Conservation (phyloP, 1,140 invertebrate genomes). For the Tetramorium simillimum region DNA sequence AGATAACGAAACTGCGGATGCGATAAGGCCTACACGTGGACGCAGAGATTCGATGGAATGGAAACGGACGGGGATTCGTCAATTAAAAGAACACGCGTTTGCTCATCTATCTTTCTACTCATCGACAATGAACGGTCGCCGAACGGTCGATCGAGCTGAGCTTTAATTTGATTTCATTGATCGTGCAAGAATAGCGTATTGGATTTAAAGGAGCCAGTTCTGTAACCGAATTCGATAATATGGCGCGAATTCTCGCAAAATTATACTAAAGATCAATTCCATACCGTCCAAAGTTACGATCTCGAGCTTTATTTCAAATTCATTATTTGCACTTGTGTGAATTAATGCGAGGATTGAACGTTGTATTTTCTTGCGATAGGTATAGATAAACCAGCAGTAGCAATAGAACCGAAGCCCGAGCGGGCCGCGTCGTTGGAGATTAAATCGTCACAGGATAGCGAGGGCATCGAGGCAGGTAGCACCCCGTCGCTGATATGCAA, state of each 20-base stretch:
- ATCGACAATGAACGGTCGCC: background rate
- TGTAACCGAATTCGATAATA: background rate
- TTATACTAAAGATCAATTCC: background rate
- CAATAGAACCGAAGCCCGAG: constrained; percentile 50
- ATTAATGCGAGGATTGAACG: background rate
- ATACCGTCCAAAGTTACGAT: background rate
- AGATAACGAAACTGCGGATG: background rate
- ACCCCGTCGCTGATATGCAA: constrained; percentile 81
- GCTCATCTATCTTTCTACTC: background rate
- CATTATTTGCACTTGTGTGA: background rate
- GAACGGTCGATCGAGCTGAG: background rate
- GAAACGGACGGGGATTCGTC: background rate
- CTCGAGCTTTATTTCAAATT: background rate
- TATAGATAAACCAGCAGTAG: constrained; percentile 67
- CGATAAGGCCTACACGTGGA: background rate
- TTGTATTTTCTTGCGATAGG: constrained; percentile 55
- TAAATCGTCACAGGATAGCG: constrained; percentile 77
- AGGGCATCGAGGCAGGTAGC: constrained; percentile 82
- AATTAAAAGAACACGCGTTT: background rate
- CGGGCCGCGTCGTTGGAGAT: constrained; percentile 74
- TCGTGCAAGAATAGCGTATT: constrained; percentile 13
- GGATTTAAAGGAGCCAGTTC: background rate
- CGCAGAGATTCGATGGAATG: background rate
- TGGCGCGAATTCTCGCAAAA: background rate
- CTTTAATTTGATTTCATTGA: constrained; percentile 50